Percentiles rank a stretch among this genome's conserved stretches.
phyloP scores from a whole-genome alignment of 2,797 vertebrate genomes.

The Nasua narica region DNA sequence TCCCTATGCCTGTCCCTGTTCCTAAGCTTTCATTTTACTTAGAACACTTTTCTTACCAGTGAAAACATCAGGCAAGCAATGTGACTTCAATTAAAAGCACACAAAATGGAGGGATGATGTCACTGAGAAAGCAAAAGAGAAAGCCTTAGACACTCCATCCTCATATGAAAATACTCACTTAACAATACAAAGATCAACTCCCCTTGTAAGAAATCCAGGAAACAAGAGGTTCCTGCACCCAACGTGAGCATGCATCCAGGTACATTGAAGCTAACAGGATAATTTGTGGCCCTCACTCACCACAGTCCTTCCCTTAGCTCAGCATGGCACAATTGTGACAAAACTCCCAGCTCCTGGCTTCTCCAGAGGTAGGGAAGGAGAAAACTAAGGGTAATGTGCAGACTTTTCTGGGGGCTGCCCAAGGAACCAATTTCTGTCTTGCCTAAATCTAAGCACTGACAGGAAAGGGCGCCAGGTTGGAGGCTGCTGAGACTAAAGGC shows the following conservation, averaged over 20 bases:
- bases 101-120: not conserved
- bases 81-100: not conserved
- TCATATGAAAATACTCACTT: not conserved
- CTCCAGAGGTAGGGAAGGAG: not conserved
- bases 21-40: not conserved
- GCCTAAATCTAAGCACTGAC: not conserved
- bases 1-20: not conserved
- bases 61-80: not conserved
- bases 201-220: not conserved
- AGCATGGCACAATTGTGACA: accelerated
- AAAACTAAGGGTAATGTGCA: not conserved
- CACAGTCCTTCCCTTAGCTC: not conserved
- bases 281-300: not conserved
- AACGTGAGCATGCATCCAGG: not conserved
- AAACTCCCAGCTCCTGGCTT: not conserved
- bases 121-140: not conserved
- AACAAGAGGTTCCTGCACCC: not conserved
- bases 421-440: not conserved
- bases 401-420: not conserved
- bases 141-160: not conserved
- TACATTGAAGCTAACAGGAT: not conserved
- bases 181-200: not conserved
- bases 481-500: not conserved
- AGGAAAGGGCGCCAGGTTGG: not conserved
- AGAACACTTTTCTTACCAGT: not conserved